These are phyloP conservation scores for Pteruthius melanotis DNA, from an alignment of 2,113 vertebrate species.

Conservation along the genomic window DNA sequence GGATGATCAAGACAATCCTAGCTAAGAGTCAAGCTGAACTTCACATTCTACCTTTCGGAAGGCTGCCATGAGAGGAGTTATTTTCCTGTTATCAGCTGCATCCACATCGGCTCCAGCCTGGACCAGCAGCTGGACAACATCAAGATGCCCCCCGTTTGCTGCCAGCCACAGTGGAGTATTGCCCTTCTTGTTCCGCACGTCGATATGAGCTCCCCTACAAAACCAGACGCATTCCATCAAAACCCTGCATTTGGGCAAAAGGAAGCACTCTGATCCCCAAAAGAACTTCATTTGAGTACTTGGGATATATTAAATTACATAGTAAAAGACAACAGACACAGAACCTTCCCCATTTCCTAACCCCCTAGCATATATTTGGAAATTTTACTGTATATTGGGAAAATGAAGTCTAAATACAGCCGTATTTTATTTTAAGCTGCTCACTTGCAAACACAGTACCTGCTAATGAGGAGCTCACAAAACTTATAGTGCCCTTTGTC, in stretches of 20 bases:
- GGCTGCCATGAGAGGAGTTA: conserved; percentile 98
- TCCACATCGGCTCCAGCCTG: conserved; percentile 97
- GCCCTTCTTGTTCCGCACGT: conserved; percentile 98
- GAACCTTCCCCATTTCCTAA: background rate
- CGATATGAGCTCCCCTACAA: conserved; percentile 93
- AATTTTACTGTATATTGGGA: accelerated
- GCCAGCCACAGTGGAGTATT: conserved; percentile 98
- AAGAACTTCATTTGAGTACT: accelerated
- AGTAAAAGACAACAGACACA: background rate
- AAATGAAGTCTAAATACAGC: background rate
- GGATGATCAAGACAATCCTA: background rate
- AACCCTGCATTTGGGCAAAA: background rate
- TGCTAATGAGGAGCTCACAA: conserved; percentile 98
- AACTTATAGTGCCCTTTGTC: conserved; percentile 99
- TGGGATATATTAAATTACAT: background rate
- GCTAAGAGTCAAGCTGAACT: background rate
- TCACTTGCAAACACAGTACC: conserved; percentile 65
- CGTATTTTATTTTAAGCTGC: accelerated
- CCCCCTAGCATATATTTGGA: accelerated
- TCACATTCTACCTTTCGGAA: conserved; percentile 87
- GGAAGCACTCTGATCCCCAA: background rate
- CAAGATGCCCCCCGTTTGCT: conserved; percentile 95
- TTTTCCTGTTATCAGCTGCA: conserved; percentile 98
- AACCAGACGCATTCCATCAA: background rate
- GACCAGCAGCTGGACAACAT: conserved; percentile 95